Evolutionary conservation across 1,140 invertebrate genomes (phyloP).

Genomic region (Drosophila nigromelanica): DNA sequence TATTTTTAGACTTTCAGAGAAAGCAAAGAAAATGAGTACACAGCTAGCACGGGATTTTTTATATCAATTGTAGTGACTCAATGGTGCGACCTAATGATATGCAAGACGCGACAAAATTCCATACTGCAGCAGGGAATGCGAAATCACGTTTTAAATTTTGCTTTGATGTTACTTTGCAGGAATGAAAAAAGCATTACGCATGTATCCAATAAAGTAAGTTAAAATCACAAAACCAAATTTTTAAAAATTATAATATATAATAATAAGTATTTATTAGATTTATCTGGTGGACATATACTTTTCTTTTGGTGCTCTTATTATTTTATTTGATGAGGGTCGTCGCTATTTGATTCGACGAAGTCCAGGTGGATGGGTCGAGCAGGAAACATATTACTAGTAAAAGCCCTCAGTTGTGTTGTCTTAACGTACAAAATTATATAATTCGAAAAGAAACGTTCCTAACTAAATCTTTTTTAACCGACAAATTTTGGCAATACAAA

Average conservation of each 20-base stretch:
- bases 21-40: constrained; percentile 91
- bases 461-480: too few relatives aligned
- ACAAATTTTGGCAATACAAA: too few relatives aligned
- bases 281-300: constrained; percentile 85
- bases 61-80: constrained; percentile 92
- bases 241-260: not conserved
- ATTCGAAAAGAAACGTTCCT: too few relatives aligned
- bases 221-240: not conserved
- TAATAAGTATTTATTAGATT: constrained; percentile 14
- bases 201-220: constrained; percentile 52
- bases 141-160: constrained; percentile 91
- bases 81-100: constrained; percentile 91
- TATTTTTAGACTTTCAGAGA: constrained; percentile 87
- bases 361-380: constrained; percentile 90
- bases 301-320: constrained; percentile 89
- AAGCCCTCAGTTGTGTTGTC: not conserved
- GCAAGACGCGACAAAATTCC: constrained; percentile 93
- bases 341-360: constrained; percentile 87
- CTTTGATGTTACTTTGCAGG: constrained; percentile 89
- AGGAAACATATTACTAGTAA: constrained; percentile 91
- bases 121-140: constrained; percentile 91
- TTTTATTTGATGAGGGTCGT: constrained; percentile 91
- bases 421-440: too few relatives aligned
- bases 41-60: constrained; percentile 85
- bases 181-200: constrained; percentile 85